A percentile compares a stretch with the other conserved stretches of the same genome.
phyloP scores from a whole-genome alignment of 1,140 invertebrate species.

The Pseudoatta argentina region DNA sequence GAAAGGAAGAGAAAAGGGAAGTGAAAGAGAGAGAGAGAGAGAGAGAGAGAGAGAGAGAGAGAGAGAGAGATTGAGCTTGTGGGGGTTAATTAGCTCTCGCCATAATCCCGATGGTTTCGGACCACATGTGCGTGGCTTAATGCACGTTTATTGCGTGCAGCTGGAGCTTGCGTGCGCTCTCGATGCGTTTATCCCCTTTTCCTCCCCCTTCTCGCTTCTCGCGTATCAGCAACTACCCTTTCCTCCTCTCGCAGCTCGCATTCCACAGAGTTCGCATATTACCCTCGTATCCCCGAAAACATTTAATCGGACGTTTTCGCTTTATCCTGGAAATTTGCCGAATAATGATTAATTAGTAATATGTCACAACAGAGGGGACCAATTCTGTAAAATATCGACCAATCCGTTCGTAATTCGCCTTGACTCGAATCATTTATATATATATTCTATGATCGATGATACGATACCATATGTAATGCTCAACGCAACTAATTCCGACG shows the following conservation, averaged over 20 bases:
- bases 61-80: conserved; percentile 11
- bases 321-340: conserved; percentile 48
- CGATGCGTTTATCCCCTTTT: conserved; percentile 46
- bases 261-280: conserved; percentile 28
- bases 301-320: conserved; percentile 31
- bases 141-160: conserved; percentile 74
- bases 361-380: background rate
- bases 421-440: conserved; percentile 26
- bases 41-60: background rate
- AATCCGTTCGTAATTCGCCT: conserved; percentile 19
- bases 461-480: background rate
- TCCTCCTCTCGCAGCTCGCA: background rate
- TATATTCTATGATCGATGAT: conserved; percentile 26
- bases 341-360: conserved; percentile 63
- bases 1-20: too few species aligned
- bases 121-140: conserved; percentile 71
- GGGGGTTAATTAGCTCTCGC: conserved; percentile 71
- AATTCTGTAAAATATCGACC: conserved; percentile 21
- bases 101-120: conserved; percentile 71
- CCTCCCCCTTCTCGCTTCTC: conserved; percentile 49
- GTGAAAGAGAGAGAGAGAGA: background rate
- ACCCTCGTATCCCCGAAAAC: conserved; percentile 32
- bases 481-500: background rate
- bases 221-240: conserved; percentile 18
- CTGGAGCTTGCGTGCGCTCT: conserved; percentile 67